phyloP scores from a whole-genome alignment of 1,140 invertebrate species.

The Bombus breviceps region DNA sequence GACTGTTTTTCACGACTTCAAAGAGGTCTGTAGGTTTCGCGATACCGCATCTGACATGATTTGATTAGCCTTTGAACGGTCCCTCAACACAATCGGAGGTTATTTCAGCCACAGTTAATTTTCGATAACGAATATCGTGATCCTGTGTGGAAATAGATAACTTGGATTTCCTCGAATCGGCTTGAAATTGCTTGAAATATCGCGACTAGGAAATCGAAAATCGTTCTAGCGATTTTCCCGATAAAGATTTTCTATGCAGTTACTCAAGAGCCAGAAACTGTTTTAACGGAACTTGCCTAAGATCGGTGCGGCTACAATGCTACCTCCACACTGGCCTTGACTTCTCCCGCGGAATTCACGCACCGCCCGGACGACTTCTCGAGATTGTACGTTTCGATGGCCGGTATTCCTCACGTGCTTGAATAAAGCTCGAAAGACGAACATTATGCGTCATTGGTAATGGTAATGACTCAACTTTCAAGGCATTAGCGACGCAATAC shows the following conservation, averaged over 20 bases:
- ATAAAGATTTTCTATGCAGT: neutral
- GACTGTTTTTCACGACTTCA: neutral
- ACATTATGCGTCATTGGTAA: slow-evolving; percentile 7
- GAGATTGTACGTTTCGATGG: neutral
- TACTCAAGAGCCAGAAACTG: neutral
- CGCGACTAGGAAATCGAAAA: neutral
- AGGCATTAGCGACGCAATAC: neutral
- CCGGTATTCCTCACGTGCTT: slow-evolving; percentile 15
- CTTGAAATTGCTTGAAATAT: neutral
- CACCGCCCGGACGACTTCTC: neutral
- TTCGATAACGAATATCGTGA: neutral
- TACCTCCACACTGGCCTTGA: slow-evolving; percentile 16
- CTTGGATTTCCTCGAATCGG: neutral
- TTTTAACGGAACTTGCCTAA: neutral
- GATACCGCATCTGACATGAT: neutral
- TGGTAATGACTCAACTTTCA: slow-evolving; percentile 26
- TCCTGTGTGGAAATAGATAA: neutral
- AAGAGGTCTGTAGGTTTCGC: neutral
- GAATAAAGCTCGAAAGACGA: slow-evolving; percentile 10
- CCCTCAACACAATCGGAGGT: neutral
- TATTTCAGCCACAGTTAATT: slow-evolving; percentile 1
- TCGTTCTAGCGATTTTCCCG: too few relatives aligned
- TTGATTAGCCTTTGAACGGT: neutral
- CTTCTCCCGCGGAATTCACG: slow-evolving; percentile 25
- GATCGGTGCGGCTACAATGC: neutral